These are phyloP conservation scores for Ranitomeya imitator DNA, from an alignment of 2,113 vertebrate species.

Conservation along the genomic window DNA sequence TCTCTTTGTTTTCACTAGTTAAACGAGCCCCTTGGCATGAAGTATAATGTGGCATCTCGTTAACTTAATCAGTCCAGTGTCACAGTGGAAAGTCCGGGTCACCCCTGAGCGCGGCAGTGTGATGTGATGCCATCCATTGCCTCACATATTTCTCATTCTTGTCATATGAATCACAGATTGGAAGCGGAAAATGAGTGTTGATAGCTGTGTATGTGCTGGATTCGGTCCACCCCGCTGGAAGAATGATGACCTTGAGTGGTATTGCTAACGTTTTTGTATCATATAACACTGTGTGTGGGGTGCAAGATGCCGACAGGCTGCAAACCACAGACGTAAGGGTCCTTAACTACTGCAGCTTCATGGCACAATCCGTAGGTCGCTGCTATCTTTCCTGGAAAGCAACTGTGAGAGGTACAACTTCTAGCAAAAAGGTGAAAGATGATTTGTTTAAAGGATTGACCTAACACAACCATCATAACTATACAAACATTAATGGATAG, in stretches of 20 bases:
- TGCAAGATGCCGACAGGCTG: slow-evolving; percentile 21
- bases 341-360: neutral
- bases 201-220: slow-evolving; percentile 37
- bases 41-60: slow-evolving; percentile 4
- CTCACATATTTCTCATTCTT: slow-evolving; percentile 52
- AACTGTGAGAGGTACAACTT: neutral
- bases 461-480: neutral
- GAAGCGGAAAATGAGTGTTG: slow-evolving; percentile 49
- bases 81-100: slow-evolving; percentile 56
- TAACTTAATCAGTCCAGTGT: slow-evolving; percentile 45
- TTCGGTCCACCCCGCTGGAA: slow-evolving; percentile 12
- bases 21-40: neutral
- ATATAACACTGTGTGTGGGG: slow-evolving; percentile 7
- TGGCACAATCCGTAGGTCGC: too few species aligned
- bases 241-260: slow-evolving; percentile 43
- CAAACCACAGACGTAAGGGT: neutral
- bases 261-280: slow-evolving; percentile 3
- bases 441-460: neutral
- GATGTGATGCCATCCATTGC: slow-evolving; percentile 45
- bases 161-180: slow-evolving; percentile 49
- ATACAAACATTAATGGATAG: neutral
- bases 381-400: neutral
- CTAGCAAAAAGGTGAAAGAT: neutral
- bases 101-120: slow-evolving; percentile 25
- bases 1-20: neutral